Conservation (phyloP, 1,140 invertebrate genomes). For the Matsumurasca onukii region DNA sequence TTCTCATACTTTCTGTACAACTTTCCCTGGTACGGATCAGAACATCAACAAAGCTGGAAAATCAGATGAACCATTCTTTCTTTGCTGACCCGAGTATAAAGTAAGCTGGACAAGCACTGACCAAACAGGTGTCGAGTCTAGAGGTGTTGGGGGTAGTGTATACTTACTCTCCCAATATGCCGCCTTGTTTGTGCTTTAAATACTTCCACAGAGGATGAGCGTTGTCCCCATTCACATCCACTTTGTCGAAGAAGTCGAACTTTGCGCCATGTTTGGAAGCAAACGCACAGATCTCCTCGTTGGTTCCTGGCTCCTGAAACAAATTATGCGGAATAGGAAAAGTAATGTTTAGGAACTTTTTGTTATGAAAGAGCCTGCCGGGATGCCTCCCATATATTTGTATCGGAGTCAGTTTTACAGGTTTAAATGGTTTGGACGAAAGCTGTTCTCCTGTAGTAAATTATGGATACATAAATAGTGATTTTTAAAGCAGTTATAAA, state of each 20-base stretch:
- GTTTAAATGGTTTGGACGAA: background rate
- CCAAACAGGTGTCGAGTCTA: background rate
- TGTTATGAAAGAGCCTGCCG: no score
- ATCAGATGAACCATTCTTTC: background rate
- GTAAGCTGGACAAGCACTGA: background rate
- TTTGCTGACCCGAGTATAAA: background rate
- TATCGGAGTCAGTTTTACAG: background rate
- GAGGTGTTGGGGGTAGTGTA: no score
- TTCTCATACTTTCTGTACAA: no score
- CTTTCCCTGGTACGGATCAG: no score
- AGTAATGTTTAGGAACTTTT: no score
- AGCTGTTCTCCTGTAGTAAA: background rate
- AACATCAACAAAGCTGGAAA: background rate
- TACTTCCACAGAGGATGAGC: slow-evolving; percentile 88
- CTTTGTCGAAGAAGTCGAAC: slow-evolving; percentile 77
- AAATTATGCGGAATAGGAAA: no score
- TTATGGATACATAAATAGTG: background rate
- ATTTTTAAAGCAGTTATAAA: background rate
- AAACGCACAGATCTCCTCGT: slow-evolving; percentile 74
- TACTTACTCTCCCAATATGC: background rate
- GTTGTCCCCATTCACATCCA: slow-evolving; percentile 85
- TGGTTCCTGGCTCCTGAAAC: slow-evolving; percentile 68
- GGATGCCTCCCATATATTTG: background rate
- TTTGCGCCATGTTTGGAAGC: slow-evolving; percentile 65
- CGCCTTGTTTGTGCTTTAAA: slow-evolving; percentile 61